Percentiles rank a stretch among this genome's conserved stretches.
phyloP scores from a whole-genome alignment of 2,888 invertebrate species.

The Meganola albula region DNA sequence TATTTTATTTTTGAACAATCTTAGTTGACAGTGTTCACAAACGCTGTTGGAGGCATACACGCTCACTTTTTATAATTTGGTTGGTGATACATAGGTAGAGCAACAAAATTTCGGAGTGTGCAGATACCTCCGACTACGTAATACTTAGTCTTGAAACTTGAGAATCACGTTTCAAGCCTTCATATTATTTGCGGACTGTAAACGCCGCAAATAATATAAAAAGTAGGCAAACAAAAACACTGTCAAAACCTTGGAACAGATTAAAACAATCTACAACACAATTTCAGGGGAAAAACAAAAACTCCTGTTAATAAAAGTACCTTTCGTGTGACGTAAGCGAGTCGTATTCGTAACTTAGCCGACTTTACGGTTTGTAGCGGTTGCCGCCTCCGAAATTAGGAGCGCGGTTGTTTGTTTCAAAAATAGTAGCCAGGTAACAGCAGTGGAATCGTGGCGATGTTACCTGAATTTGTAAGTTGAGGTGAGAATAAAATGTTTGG shows the following conservation, averaged over 20 bases:
- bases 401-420: constrained; percentile 24
- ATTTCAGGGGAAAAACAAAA: constrained; percentile 19
- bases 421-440: constrained; percentile 20
- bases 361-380: constrained; percentile 30
- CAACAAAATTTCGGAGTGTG: no score
- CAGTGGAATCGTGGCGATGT: constrained; percentile 14
- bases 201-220: no score
- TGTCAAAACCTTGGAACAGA: constrained; percentile 14
- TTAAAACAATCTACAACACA: constrained; percentile 26
- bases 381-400: constrained; percentile 30
- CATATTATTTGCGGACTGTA: no score
- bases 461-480: constrained; percentile 21
- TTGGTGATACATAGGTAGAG: no score
- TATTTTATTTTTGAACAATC: no score
- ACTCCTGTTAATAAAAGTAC: constrained; percentile 13
- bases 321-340: constrained; percentile 10
- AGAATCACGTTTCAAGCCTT: no score
- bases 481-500: constrained; percentile 17
- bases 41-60: no score
- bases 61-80: no score
- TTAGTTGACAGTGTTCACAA: no score
- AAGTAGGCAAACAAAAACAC: constrained; percentile 21
- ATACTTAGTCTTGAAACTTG: no score
- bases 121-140: no score
- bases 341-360: constrained; percentile 23